Conservation (phyloP, 1,140 invertebrate genomes). For the Bombus soroeensis region DNA sequence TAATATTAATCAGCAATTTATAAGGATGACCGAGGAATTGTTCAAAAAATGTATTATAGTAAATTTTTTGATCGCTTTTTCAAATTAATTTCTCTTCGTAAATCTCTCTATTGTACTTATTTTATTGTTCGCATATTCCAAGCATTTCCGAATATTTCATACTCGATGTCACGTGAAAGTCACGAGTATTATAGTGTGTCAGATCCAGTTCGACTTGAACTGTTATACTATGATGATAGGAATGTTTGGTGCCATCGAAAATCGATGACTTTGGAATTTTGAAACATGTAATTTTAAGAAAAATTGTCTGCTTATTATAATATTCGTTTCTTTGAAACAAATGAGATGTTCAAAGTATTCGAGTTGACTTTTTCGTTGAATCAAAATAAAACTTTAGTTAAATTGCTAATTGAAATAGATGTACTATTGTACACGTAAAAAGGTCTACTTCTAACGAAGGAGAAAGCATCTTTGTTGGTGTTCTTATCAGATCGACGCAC, state of each 20-base stretch:
- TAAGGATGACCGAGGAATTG: no score
- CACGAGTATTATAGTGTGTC: no score
- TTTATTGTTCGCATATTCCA: background rate
- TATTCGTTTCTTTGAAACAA: no score
- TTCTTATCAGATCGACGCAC: slow-evolving; percentile 65
- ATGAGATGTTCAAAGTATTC: no score
- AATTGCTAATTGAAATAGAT: background rate
- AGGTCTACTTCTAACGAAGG: background rate
- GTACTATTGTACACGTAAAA: background rate
- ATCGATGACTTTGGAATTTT: no score
- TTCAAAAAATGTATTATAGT: no score
- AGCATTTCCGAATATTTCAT: background rate
- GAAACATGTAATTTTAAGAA: no score
- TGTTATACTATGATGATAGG: no score
- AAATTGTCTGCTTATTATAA: no score
- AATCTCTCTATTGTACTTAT: background rate
- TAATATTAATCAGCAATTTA: no score
- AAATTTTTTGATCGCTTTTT: background rate
- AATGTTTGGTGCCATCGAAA: no score
- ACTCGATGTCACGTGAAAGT: background rate
- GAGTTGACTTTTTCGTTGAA: background rate
- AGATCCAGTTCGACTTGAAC: no score
- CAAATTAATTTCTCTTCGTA: background rate
- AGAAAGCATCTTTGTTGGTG: background rate
- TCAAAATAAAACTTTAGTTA: background rate